Base-by-base conservation (phyloP, 1,140 invertebrate genomes). In the Aphidius gifuensis region DNA sequence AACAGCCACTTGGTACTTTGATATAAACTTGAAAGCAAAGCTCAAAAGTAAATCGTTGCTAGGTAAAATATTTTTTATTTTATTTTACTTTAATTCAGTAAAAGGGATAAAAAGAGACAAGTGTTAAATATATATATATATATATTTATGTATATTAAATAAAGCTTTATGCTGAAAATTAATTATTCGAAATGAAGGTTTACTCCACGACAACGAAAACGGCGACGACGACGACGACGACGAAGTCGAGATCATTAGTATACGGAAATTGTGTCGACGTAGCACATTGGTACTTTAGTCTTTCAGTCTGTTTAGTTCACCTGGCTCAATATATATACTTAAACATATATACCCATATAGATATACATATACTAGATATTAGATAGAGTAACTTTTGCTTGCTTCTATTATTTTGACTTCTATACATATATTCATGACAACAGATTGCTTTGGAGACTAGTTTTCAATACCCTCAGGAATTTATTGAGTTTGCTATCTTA, bases 101-200 rank as follows among this genome's bases (percentile, higher is more conserved):
- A 16, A 16, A 16, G 16, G 16, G 16, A 16, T 16, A 16, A 16
- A 16, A 16, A 16, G 16, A 16, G 16, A 16, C 0, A 16, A 16
- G 16, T 16, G 16, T 16, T 16, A 16, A 16, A 16, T 16, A 16
- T 16, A 16, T 16, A 53, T 6, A 53, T 38, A 53, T 38, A 9
- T 8, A 38, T 8, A 5, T 53, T 53, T 5, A 51, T 9, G 54
- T 43, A 55, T 38, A 61, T 45, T 43, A 61, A 65, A 65, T 68
- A 62, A 71, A 71, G 66, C 63, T 58, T 48, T 60, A 68, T 48
- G 63, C 61, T 59, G 63, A 66, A 68, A 75, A 77, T 79, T 79
- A 79, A 80, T 79, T 79, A 78, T 77, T 75, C 70, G 73, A 72
- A 77, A 78, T 75, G 73, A 75, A 75, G 23, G 23, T 32, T 32